Percentiles rank a stretch among this genome's conserved stretches.
These are phyloP conservation scores for Oenanthe melanoleuca DNA, from an alignment of 2,113 vertebrate species.

Conservation along the genomic window DNA sequence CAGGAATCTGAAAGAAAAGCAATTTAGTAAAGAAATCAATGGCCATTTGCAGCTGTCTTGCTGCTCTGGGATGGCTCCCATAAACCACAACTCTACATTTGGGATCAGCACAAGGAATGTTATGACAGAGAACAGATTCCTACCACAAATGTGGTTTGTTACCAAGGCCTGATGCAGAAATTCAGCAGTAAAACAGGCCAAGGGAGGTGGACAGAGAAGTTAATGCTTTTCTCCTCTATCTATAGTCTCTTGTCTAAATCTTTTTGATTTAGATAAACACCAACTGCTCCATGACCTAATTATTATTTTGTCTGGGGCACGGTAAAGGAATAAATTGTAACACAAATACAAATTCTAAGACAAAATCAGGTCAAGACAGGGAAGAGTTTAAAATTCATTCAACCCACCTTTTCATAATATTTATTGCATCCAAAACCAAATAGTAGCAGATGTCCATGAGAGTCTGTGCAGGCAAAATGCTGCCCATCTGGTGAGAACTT, in stretches of 20 bases:
- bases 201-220: neutral
- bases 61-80: conserved; percentile 9
- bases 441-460: conserved; percentile 94
- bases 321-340: neutral
- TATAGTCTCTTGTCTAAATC: neutral
- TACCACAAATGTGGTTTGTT: neutral
- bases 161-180: neutral
- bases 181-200: neutral
- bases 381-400: conserved; percentile 1
- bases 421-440: conserved; percentile 97
- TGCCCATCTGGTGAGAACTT: conserved; percentile 97
- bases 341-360: neutral
- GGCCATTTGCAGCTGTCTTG: conserved; percentile 21
- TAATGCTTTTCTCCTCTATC: neutral
- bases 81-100: neutral
- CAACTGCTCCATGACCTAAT: neutral
- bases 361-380: conserved; percentile 10
- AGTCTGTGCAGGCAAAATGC: conserved; percentile 98
- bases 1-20: conserved; percentile 85
- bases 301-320: neutral
- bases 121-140: neutral
- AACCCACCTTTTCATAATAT: conserved; percentile 91
- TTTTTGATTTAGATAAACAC: conserved; percentile 3
- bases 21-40: neutral
- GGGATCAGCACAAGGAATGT: neutral